Evolutionary conservation across 35 echinoderm and acorn worm genomes (phyloP).

Genomic region (Diadema setosum): DNA sequence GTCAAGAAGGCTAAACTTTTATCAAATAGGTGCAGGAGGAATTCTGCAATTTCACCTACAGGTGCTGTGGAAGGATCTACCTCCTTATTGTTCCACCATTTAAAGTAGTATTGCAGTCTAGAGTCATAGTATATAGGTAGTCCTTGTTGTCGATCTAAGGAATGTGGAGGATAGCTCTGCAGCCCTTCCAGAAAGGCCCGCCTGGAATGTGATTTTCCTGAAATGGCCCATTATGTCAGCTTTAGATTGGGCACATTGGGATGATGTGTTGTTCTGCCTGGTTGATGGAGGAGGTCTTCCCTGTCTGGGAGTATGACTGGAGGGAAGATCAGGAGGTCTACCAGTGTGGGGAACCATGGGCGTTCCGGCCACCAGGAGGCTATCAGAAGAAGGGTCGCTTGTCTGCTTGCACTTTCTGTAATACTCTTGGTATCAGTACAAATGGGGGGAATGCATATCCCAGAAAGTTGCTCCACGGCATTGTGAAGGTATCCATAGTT

Average conservation of each 20-base stretch:
- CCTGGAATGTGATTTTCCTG: not conserved
- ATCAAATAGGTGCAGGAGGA: not conserved
- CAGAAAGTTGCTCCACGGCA: not conserved
- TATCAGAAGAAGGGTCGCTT: too few relatives aligned
- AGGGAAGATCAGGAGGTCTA: too few relatives aligned
- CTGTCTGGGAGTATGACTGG: too few relatives aligned
- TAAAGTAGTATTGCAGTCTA: not conserved
- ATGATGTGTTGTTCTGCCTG: not conserved
- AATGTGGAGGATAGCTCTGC: not conserved
- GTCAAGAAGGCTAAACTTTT: not conserved
- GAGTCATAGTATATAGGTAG: conserved; percentile 10
- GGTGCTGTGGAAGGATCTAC: not conserved
- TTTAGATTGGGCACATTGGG: not conserved
- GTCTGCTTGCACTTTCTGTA: too few relatives aligned
- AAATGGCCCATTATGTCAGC: not conserved
- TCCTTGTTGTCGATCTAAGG: not conserved
- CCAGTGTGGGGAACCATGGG: too few relatives aligned
- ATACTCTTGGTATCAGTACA: too few relatives aligned
- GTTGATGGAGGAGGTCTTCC: too few relatives aligned
- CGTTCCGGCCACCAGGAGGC: too few relatives aligned
- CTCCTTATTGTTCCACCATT: not conserved
- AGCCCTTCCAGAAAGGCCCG: not conserved
- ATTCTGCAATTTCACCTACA: conserved; percentile 40
- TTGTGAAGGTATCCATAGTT: not conserved
- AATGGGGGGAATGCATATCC: not conserved